Evolutionary conservation across 2,113 vertebrate species (phyloP), one percentile per base, ranked within the genome.

Genomic region (Oostethus manadensis): DNA sequence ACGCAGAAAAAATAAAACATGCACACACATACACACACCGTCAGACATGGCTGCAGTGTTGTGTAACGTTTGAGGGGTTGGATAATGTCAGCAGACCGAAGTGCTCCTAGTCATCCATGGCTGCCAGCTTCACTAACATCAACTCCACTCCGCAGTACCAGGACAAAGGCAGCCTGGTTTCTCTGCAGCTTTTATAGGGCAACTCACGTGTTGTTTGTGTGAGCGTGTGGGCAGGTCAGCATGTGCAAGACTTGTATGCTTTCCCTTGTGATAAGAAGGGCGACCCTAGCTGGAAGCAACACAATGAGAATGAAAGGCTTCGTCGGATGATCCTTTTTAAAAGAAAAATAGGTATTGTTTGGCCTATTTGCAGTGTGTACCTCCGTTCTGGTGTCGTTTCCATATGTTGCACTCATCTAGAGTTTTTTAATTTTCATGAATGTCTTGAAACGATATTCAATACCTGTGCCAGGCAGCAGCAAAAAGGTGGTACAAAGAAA

Each of bases 21-120:
- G 33, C 23, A 44, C 51, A 57, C 46, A 50, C 50, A 60, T 42
- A 60, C 35, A 60, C 49, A 50, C 35, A n/a, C 8, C 63, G 33
- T n/a, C 61, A 64, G 64, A 71, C 60, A 59, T 46, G 3, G 56
- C 74, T 78, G 68, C 58, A 22, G 67, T 76, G 53, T 57, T 50
- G 60, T 46, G 66, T 67, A 75, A 57, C 58, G 60, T 82, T 79
- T 75, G 63, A 80, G 75, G 72, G 69, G 72, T 60, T 70, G 84
- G 69, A 54, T 79, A 77, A 82, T 74, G 77, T 86, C 79, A 81
- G 77, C 66, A 79, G 80, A 84, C 78, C 70, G 64, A 80, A 70
- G 74, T 66, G 76, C 80, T 83, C 64, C 76, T 71, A 83, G 80
- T 80, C 80, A 75, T 83, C 70, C 54, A 58, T 58, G 80, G 71